Evolutionary conservation across 53 echinoderm and acorn worm species (phyloP).

Genomic region (Holothuria scabra): DNA sequence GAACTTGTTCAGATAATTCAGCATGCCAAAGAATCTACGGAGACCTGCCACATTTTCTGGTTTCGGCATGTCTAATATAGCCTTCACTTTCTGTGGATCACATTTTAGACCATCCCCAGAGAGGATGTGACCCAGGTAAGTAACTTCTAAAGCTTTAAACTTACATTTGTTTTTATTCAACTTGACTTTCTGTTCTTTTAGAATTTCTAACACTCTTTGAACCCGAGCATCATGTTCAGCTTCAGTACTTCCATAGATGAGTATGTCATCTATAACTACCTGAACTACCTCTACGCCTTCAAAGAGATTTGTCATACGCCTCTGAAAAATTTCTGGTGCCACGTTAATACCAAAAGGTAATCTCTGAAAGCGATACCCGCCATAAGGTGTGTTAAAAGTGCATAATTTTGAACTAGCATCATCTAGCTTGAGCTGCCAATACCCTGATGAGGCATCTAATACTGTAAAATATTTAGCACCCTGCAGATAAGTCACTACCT

Average conservation of each 20-base stretch:
- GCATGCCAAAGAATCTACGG: no score
- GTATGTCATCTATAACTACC: slow-evolving; percentile 35
- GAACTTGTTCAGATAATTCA: no score
- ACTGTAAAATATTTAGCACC: slow-evolving; percentile 38
- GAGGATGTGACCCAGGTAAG: slow-evolving; percentile 27
- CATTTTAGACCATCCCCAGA: slow-evolving; percentile 43
- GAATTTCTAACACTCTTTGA: neutral
- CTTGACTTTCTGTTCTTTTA: slow-evolving; percentile 25
- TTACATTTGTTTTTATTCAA: no score
- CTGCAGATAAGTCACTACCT: slow-evolving; percentile 35
- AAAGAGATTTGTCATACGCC: slow-evolving; percentile 26
- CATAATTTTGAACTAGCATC: slow-evolving; percentile 35
- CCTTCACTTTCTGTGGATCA: slow-evolving; percentile 32
- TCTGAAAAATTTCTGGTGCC: slow-evolving; percentile 60
- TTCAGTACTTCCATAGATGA: slow-evolving; percentile 15
- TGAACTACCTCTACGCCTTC: slow-evolving; percentile 37
- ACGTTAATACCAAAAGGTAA: slow-evolving; percentile 59
- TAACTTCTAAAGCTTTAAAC: slow-evolving; percentile 30
- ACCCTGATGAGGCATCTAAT: slow-evolving; percentile 51
- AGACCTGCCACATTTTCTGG: slow-evolving; percentile 17
- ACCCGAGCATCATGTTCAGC: neutral
- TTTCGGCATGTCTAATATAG: slow-evolving; percentile 34
- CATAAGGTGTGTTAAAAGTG: slow-evolving; percentile 60
- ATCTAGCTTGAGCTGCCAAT: slow-evolving; percentile 58
- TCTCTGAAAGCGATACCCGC: slow-evolving; percentile 45